Percentiles rank a stretch among this genome's conserved stretches.
Conservation (phyloP, 2,113 vertebrate species). For the Paratilapia polleni region DNA sequence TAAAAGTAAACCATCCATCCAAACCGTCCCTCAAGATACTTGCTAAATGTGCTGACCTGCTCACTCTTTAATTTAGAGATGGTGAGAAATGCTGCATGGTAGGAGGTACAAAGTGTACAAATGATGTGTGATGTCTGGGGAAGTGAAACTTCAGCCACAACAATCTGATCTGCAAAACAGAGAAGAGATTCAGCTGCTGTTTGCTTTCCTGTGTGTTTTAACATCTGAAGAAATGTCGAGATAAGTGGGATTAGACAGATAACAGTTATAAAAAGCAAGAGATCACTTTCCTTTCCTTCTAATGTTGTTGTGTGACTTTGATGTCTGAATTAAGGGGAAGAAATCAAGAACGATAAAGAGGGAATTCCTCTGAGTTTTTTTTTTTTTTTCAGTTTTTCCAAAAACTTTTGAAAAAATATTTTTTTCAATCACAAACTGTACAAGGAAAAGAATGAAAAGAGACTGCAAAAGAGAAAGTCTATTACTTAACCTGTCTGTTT, state of each 20-base stretch:
- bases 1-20: too few species aligned
- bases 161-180: not conserved
- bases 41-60: not conserved
- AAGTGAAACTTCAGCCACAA: not conserved
- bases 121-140: not conserved
- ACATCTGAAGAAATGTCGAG: not conserved
- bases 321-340: not conserved
- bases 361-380: too few species aligned
- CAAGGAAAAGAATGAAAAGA: too few species aligned
- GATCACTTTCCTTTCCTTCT: not conserved
- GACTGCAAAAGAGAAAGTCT: not conserved
- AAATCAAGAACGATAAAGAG: not conserved
- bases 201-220: conserved; percentile 1
- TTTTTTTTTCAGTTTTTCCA: too few species aligned
- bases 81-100: not conserved
- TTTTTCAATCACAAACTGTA: not conserved
- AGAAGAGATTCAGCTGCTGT: not conserved
- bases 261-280: not conserved
- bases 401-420: too few species aligned
- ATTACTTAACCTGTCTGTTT: not conserved
- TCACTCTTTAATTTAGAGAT: not conserved
- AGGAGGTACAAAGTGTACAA: too few species aligned
- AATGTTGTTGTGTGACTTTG: not conserved
- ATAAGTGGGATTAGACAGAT: not conserved
- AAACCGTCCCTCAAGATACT: too few species aligned